Percentiles rank a stretch among this genome's conserved stretches.
phyloP scores from a whole-genome alignment of 2,888 invertebrate species.

The Eudasyphora cyanicolor region DNA sequence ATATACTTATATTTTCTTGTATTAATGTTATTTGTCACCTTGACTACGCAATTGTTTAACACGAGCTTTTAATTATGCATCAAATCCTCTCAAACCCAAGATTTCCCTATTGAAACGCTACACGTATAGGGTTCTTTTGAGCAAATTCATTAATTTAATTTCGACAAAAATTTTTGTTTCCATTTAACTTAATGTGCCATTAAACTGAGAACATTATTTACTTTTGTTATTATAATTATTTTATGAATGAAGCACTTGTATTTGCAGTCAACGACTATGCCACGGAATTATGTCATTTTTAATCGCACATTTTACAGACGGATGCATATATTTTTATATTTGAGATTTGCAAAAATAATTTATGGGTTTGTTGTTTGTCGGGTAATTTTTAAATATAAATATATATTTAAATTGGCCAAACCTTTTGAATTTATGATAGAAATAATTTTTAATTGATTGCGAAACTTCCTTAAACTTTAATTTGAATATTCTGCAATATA shows the following conservation, averaged over 20 bases:
- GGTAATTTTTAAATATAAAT: no score
- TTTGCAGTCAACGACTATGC: neutral
- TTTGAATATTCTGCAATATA: no score
- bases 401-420: no score
- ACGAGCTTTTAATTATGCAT: neutral
- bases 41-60: neutral
- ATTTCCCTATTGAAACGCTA: neutral
- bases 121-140: neutral
- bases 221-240: neutral
- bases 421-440: no score
- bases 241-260: neutral
- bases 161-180: neutral
- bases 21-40: no score
- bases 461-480: no score
- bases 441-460: no score
- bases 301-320: neutral
- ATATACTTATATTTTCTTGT: no score
- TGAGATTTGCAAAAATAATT: neutral
- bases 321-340: no score
- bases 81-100: neutral
- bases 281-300: neutral
- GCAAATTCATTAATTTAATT: neutral
- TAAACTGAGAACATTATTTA: neutral
- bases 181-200: neutral
- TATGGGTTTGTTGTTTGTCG: neutral